Conservation (phyloP, 2,888 invertebrate species). For the Stenurella melanura region DNA sequence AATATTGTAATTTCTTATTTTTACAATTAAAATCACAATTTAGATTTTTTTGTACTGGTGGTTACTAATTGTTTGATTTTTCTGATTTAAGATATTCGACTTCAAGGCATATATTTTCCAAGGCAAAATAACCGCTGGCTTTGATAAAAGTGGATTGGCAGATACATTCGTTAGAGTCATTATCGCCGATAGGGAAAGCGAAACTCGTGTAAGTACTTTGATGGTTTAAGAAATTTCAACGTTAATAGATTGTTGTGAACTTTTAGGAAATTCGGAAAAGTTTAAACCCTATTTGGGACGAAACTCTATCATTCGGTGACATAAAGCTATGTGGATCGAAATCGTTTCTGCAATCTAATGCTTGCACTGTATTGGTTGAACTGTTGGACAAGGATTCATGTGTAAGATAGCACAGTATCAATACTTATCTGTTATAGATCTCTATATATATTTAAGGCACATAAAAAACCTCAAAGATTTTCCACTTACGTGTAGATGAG, state of each 20-base stretch:
- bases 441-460: no score
- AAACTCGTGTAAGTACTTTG: slow-evolving; percentile 69
- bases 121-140: slow-evolving; percentile 78
- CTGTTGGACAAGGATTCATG: slow-evolving; percentile 73
- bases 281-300: slow-evolving; percentile 79
- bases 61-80: no score
- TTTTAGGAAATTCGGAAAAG: slow-evolving; percentile 66
- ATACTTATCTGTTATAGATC: not conserved
- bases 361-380: slow-evolving; percentile 73
- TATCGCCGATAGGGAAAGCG: slow-evolving; percentile 69
- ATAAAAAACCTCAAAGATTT: no score
- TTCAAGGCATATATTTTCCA: slow-evolving; percentile 81
- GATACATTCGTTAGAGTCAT: slow-evolving; percentile 74
- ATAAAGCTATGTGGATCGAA: slow-evolving; percentile 71
- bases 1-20: no score
- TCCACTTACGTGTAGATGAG: no score
- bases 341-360: slow-evolving; percentile 69
- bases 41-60: no score
- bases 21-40: no score
- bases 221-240: not conserved
- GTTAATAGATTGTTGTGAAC: slow-evolving; percentile 8
- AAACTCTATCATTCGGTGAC: slow-evolving; percentile 75
- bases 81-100: slow-evolving; percentile 74
- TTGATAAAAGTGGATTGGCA: slow-evolving; percentile 75
- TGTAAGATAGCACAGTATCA: slow-evolving; percentile 62